These are phyloP conservation scores for Chloroceryle aenea DNA, from an alignment of 2,113 vertebrate species.

Conservation along the genomic window DNA sequence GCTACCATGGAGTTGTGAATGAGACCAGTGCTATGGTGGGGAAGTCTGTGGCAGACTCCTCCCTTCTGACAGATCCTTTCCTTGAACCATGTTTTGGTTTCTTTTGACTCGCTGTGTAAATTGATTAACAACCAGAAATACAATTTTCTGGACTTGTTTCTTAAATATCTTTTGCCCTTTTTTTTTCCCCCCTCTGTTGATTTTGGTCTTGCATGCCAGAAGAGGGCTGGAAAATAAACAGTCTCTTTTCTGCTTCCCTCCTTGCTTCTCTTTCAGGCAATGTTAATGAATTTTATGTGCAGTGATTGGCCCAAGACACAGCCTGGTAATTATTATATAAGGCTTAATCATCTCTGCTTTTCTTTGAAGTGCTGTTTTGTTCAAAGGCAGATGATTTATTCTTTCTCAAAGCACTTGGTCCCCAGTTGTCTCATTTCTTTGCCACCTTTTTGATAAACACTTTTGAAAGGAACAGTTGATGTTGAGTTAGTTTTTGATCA, in stretches of 20 bases:
- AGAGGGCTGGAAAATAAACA: neutral
- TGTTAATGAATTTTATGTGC: neutral
- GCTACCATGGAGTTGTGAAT: accelerated
- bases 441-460: neutral
- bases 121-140: neutral
- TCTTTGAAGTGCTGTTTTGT: neutral
- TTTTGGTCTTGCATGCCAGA: neutral
- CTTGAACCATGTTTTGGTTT: neutral
- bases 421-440: neutral
- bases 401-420: neutral
- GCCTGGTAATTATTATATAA: neutral
- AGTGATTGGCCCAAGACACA: neutral
- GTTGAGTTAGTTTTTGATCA: neutral
- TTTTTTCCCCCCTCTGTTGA: neutral
- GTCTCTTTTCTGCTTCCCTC: neutral
- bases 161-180: neutral
- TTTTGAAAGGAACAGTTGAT: neutral
- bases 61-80: neutral
- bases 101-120: neutral
- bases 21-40: neutral
- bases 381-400: neutral
- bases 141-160: neutral
- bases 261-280: neutral
- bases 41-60: neutral
- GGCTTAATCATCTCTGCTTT: neutral